phyloP scores from a whole-genome alignment of 2,797 vertebrate genomes.

The Epinephelus awoara region DNA sequence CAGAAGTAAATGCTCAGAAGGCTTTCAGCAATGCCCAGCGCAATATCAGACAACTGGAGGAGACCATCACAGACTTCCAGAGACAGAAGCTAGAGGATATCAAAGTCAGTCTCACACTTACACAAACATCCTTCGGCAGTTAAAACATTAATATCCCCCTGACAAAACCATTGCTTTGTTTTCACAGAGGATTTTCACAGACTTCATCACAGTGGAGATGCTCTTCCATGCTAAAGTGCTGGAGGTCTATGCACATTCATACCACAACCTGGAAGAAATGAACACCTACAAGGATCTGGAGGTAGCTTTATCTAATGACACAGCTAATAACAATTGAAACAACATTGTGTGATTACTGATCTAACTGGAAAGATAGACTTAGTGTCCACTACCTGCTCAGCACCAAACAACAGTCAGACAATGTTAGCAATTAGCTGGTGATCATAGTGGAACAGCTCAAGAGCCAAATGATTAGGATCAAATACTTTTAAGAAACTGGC shows the following conservation, averaged over 20 bases:
- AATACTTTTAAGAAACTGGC: too few species aligned
- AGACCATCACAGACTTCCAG: conserved; percentile 86
- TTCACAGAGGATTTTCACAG: conserved; percentile 84
- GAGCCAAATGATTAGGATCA: too few species aligned
- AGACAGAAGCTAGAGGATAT: conserved; percentile 87
- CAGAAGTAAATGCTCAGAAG: conserved; percentile 85
- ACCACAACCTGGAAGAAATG: conserved; percentile 83
- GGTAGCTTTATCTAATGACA: conserved; percentile 70
- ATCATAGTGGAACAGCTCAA: too few species aligned
- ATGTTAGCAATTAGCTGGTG: too few species aligned
- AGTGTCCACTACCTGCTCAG: too few species aligned
- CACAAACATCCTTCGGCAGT: neutral
- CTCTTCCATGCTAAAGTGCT: conserved; percentile 89
- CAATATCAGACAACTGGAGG: conserved; percentile 84
- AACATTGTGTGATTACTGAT: too few species aligned
- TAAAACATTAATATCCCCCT: neutral
- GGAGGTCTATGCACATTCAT: conserved; percentile 88
- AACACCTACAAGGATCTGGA: conserved; percentile 85
- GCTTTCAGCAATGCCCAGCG: conserved; percentile 83
- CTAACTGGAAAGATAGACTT: too few species aligned
- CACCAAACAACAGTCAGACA: too few species aligned
- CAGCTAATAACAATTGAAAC: neutral
- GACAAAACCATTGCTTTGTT: neutral
- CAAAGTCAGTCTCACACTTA: conserved; percentile 78
- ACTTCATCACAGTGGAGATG: conserved; percentile 91